These are phyloP conservation scores for Saccostrea glomerata DNA, from an alignment of 1,140 invertebrate genomes.

Conservation along the genomic window DNA sequence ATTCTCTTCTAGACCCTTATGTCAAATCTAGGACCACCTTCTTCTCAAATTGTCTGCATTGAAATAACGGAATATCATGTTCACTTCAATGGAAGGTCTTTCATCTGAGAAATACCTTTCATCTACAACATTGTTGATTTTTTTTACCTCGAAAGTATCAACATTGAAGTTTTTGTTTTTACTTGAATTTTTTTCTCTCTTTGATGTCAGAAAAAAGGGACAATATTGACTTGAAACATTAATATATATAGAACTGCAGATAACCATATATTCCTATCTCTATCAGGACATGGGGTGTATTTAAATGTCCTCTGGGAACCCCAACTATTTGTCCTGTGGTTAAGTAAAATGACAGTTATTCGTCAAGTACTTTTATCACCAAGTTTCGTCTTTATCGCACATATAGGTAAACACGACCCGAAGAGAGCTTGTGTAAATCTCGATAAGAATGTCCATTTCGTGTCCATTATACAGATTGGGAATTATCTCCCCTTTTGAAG, in stretches of 20 bases:
- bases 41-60: too few relatives aligned
- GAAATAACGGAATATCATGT: too few relatives aligned
- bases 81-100: too few relatives aligned
- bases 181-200: not conserved
- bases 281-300: not conserved
- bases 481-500: constrained; percentile 11
- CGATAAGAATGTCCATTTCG: constrained; percentile 32
- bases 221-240: not conserved
- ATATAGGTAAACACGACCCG: not conserved
- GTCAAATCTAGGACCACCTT: too few relatives aligned
- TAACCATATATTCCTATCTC: not conserved
- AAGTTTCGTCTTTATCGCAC: constrained; percentile 20
- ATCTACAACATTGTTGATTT: too few relatives aligned
- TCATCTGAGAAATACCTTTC: too few relatives aligned
- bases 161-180: not conserved
- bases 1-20: too few relatives aligned
- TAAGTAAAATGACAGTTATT: constrained; percentile 28
- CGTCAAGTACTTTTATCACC: constrained; percentile 16
- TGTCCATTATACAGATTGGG: constrained; percentile 17
- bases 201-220: not conserved
- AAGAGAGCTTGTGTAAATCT: constrained; percentile 25
- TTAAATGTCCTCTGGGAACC: not conserved
- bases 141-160: too few relatives aligned
- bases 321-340: not conserved
- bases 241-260: not conserved